phyloP scores from a whole-genome alignment of 1,140 invertebrate species.

The Ceratina australensis region DNA sequence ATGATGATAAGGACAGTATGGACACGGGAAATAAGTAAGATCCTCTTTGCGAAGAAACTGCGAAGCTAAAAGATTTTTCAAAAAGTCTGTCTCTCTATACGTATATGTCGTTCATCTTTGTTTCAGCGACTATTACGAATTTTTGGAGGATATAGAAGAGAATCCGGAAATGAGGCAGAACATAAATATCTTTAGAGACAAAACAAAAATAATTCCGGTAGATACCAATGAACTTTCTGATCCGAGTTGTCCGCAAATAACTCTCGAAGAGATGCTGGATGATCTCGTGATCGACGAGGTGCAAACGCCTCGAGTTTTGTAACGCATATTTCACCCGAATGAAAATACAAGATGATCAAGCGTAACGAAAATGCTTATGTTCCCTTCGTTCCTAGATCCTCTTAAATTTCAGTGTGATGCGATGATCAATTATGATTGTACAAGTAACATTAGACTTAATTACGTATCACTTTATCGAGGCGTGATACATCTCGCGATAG shows the following conservation, averaged over 20 bases:
- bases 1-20: constrained; percentile 84
- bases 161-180: constrained; percentile 93
- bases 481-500: too few relatives aligned
- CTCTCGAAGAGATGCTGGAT: constrained; percentile 98
- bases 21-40: constrained; percentile 86
- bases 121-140: constrained; percentile 94
- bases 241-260: constrained; percentile 89
- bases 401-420: too few relatives aligned
- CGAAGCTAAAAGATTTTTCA: too few relatives aligned
- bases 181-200: constrained; percentile 95
- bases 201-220: constrained; percentile 82
- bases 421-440: too few relatives aligned
- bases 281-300: constrained; percentile 92
- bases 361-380: too few relatives aligned
- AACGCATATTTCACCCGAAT: background rate
- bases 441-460: too few relatives aligned
- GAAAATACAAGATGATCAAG: background rate
- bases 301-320: constrained; percentile 82
- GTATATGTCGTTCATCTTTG: constrained; percentile 44
- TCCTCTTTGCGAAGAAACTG: too few relatives aligned
- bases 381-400: too few relatives aligned
- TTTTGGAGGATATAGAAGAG: constrained; percentile 98
- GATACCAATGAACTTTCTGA: constrained; percentile 83
- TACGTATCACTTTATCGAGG: too few relatives aligned
- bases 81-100: too few relatives aligned